These are phyloP conservation scores for Girardia tigrina DNA, from an alignment of 2,888 invertebrate genomes.

Conservation along the genomic window DNA sequence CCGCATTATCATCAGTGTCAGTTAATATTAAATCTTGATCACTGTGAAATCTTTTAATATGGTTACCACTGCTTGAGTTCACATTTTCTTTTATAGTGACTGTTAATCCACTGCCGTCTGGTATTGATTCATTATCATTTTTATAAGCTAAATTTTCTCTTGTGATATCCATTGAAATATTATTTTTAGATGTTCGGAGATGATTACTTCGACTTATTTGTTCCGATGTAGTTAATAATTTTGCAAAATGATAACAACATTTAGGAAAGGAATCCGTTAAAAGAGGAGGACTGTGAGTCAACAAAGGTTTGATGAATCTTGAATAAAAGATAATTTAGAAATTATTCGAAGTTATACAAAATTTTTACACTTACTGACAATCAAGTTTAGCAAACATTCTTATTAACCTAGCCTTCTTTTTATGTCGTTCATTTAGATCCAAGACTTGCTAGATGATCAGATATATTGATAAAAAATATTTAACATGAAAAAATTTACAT, in stretches of 20 bases:
- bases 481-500: not conserved
- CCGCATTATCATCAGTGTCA: slow-evolving; percentile 1
- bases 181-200: not conserved
- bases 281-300: slow-evolving; percentile 84
- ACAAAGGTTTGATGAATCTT: slow-evolving; percentile 72
- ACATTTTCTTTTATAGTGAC: not conserved
- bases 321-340: not conserved
- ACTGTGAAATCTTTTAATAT: not conserved
- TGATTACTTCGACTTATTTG: slow-evolving; percentile 58
- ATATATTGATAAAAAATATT: too few species aligned
- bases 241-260: slow-evolving; percentile 72
- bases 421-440: slow-evolving; percentile 11
- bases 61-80: not conserved
- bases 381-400: slow-evolving; percentile 12
- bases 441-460: not conserved
- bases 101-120: not conserved
- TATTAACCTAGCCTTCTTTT: not conserved
- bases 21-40: slow-evolving; percentile 6
- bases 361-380: not conserved
- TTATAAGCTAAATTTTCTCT: not conserved
- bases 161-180: not conserved
- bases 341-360: not conserved
- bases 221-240: slow-evolving; percentile 77
- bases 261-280: slow-evolving; percentile 79
- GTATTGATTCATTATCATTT: not conserved